These are phyloP conservation scores for Sclerodermus sp. DNA, from an alignment of 2,888 invertebrate genomes.

Conservation along the genomic window DNA sequence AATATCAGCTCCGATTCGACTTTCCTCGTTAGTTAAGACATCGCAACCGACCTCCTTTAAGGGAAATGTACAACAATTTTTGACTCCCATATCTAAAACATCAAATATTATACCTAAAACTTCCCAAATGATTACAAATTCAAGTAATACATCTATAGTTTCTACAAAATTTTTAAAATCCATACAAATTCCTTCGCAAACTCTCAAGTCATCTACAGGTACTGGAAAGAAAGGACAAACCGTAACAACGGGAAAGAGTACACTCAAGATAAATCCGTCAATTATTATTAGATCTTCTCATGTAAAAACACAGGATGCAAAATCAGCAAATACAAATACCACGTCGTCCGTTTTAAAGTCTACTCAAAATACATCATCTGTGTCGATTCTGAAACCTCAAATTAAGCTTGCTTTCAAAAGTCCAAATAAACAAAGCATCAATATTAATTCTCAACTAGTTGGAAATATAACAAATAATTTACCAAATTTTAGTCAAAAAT, in stretches of 20 bases:
- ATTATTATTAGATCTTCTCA: slow-evolving; percentile 39
- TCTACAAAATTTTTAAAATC: slow-evolving; percentile 35
- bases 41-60: slow-evolving; percentile 30
- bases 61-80: slow-evolving; percentile 35
- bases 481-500: slow-evolving; percentile 17
- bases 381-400: slow-evolving; percentile 50
- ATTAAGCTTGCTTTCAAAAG: slow-evolving; percentile 29
- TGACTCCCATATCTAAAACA: slow-evolving; percentile 28
- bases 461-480: slow-evolving; percentile 15
- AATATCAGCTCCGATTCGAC: slow-evolving; percentile 32
- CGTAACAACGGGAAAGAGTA: slow-evolving; percentile 14
- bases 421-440: slow-evolving; percentile 24
- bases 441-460: slow-evolving; percentile 24
- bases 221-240: slow-evolving; percentile 16
- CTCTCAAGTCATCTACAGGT: slow-evolving; percentile 27
- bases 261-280: slow-evolving; percentile 24
- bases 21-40: slow-evolving; percentile 36
- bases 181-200: slow-evolving; percentile 41
- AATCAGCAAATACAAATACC: slow-evolving; percentile 20
- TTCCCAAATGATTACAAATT: slow-evolving; percentile 20
- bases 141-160: slow-evolving; percentile 17
- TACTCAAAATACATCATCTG: slow-evolving; percentile 25
- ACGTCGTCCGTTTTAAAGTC: slow-evolving; percentile 35
- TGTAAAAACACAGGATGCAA: slow-evolving; percentile 38
- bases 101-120: slow-evolving; percentile 19